Evolutionary conservation across 2,797 vertebrate species (phyloP), one percentile per base, ranked within the genome.

Genomic region (Melanotaenia parkinsoni): DNA sequence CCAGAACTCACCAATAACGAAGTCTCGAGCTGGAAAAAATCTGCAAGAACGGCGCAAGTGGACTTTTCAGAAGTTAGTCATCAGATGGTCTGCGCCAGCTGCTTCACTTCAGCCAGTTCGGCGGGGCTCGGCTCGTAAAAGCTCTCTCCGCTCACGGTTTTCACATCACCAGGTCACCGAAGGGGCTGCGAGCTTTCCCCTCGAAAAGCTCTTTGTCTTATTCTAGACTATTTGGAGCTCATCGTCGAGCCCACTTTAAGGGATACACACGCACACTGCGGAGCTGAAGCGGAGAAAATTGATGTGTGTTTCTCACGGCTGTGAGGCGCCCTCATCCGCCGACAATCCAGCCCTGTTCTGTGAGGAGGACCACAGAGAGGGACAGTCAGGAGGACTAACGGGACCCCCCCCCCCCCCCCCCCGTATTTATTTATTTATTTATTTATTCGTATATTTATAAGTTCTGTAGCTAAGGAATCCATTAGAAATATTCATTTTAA

Each of bases 291-390:
- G 9, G 47, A 63, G 45, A 61, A 65, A 71, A 60, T 37, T 37
- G 37, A 26, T 58, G 61, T 28, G 60, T 63, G 68, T 67, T 71
- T 87, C 81, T 73, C 72, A 82, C 77, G 84, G 87, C 83, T 77
- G 83, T 72, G 84, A 91, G 63, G 91, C 91, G 89, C 88, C 91
- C 92, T 85, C 92, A 72, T 89, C 88, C 63, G 91, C 86, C 88
- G 81, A 54, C 80, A 81, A 79, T 78, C 72, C 74, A 33, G 43
- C 77, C 77, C 76, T 82, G 26, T 56, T 30, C 53, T 63, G 69
- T 40, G 30, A 72, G 64, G 70, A 77, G 72, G 73, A 72, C 57
- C 85, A 56, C 43, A 51, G 62, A 57, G 79, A 30, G 56, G 68
- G 72, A 80, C 67, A 33, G 12, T 16, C 54, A 72, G 70, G 35